Evolutionary conservation across 2,113 vertebrate species (phyloP).

Genomic region (Atractosteus spatula): DNA sequence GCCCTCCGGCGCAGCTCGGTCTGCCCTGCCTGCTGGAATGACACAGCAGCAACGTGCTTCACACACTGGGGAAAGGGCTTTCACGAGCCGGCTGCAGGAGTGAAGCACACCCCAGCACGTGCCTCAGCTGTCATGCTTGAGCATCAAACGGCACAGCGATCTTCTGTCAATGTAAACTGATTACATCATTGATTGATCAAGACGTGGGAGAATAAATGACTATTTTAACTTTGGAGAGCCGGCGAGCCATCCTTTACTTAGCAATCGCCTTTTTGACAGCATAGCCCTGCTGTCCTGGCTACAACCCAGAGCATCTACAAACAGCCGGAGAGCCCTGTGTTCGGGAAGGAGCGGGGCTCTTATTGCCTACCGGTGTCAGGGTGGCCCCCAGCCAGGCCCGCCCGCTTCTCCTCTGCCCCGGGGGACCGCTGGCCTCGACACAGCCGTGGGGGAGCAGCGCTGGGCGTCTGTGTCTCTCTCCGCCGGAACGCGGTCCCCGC

Average conservation of each 20-base stretch:
- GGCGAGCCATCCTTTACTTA: too few relatives aligned
- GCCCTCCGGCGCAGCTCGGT: conserved; percentile 59
- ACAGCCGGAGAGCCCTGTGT: neutral
- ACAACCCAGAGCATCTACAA: too few relatives aligned
- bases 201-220: neutral
- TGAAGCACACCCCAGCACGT: too few relatives aligned
- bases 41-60: conserved; percentile 4
- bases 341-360: neutral
- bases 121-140: neutral
- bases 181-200: too few relatives aligned
- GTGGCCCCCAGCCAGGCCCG: conserved; percentile 58
- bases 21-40: conserved; percentile 57
- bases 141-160: neutral
- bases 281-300: too few relatives aligned
- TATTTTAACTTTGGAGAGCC: neutral
- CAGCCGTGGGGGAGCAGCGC: conserved; percentile 73
- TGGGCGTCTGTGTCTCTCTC: conserved; percentile 62
- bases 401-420: conserved; percentile 53
- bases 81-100: too few relatives aligned
- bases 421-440: conserved; percentile 61
- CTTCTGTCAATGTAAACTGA: neutral
- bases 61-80: neutral
- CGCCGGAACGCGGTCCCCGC: conserved; percentile 68
- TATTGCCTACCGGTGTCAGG: conserved; percentile 62
- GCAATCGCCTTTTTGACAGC: too few relatives aligned